phyloP scores from a whole-genome alignment of 2,888 invertebrate genomes.

The Acheta domesticus region DNA sequence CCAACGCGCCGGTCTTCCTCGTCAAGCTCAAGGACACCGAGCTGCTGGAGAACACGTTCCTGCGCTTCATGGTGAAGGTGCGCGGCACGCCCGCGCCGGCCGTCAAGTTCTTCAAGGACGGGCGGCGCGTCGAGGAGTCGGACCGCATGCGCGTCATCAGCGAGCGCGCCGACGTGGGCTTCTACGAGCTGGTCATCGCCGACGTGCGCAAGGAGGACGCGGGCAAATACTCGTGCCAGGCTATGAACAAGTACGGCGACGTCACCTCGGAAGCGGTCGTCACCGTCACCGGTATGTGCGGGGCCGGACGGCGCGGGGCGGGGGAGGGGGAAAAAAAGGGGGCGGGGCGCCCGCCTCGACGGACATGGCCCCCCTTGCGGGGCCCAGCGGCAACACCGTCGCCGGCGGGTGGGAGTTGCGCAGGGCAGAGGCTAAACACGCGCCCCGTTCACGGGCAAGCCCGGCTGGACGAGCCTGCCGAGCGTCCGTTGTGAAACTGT shows the following conservation, averaged over 20 bases:
- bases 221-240: conserved; percentile 79
- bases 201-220: conserved; percentile 75
- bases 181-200: conserved; percentile 82
- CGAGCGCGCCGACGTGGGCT: conserved; percentile 75
- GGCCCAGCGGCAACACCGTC: too few species aligned
- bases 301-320: neutral
- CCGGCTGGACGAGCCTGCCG: too few species aligned
- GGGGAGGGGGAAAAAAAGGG: too few species aligned
- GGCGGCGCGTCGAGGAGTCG: conserved; percentile 65
- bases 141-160: conserved; percentile 67
- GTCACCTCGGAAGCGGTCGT: conserved; percentile 70
- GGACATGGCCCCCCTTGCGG: too few species aligned
- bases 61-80: conserved; percentile 84
- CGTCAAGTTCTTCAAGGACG: conserved; percentile 84
- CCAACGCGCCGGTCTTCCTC: conserved; percentile 77
- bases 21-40: conserved; percentile 85
- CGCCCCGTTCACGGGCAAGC: too few species aligned
- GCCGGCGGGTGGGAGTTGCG: too few species aligned
- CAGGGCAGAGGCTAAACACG: too few species aligned
- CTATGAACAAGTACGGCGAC: conserved; percentile 78
- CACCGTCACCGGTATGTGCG: conserved; percentile 65
- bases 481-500: too few species aligned
- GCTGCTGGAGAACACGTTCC: conserved; percentile 77
- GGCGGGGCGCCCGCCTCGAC: too few species aligned
- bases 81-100: conserved; percentile 85